Percentiles rank a stretch among this genome's conserved stretches.
Conservation (phyloP, 2,888 invertebrate species). For the Ennomos erosarius region DNA sequence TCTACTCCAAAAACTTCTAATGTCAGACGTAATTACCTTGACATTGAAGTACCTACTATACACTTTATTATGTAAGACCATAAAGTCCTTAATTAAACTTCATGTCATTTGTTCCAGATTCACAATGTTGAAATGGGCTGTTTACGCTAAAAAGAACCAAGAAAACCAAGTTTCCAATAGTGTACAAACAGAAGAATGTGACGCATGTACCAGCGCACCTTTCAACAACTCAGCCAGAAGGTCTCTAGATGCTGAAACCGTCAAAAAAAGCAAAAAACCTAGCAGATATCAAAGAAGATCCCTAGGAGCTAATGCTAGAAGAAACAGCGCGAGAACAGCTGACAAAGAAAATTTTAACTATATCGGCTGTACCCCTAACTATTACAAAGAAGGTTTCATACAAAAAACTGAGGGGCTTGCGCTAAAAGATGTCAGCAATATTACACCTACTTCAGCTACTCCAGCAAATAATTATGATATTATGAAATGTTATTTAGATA, state of each 20-base stretch:
- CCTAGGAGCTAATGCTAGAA: conserved; percentile 68
- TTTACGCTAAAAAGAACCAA: conserved; percentile 79
- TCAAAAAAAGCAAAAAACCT: conserved; percentile 77
- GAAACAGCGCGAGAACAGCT: conserved; percentile 62
- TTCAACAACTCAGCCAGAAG: conserved; percentile 61
- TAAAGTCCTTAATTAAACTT: neutral
- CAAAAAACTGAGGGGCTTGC: conserved; percentile 81
- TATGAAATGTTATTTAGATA: conserved; percentile 59
- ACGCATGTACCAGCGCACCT: conserved; percentile 51
- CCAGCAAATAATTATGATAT: conserved; percentile 69
- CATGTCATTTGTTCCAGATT: conserved; percentile 60
- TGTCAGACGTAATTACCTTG: too few species aligned
- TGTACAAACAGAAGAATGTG: conserved; percentile 50
- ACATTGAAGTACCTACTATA: too few species aligned
- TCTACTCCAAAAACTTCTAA: too few species aligned
- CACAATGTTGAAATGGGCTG: conserved; percentile 88
- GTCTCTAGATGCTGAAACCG: conserved; percentile 72
- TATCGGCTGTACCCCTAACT: conserved; percentile 85
- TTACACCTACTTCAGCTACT: conserved; percentile 82
- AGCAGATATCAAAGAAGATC: conserved; percentile 79
- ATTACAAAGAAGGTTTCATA: conserved; percentile 84
- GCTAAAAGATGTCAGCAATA: conserved; percentile 86
- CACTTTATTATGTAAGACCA: too few species aligned
- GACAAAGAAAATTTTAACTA: conserved; percentile 82
- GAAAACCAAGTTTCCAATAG: conserved; percentile 57